Conservation (phyloP, 1,140 invertebrate species). For the Zophobas morio region DNA sequence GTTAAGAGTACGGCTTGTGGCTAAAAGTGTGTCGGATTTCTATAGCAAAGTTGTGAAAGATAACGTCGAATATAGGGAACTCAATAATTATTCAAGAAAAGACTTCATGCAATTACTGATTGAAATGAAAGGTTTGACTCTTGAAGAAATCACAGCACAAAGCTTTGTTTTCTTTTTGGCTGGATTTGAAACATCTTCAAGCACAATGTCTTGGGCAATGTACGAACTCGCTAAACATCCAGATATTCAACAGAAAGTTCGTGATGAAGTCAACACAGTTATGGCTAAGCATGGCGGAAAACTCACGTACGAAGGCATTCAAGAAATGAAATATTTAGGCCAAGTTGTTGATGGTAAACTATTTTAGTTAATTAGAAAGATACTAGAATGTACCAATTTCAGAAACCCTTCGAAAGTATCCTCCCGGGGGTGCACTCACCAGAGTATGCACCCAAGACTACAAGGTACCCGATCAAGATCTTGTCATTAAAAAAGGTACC, state of each 20-base stretch:
- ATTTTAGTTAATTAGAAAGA: neutral
- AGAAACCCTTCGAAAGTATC: no score
- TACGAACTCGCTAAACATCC: slow-evolving; percentile 72
- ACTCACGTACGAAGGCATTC: slow-evolving; percentile 66
- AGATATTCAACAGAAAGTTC: slow-evolving; percentile 73
- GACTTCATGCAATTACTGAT: no score
- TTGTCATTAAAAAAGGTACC: slow-evolving; percentile 67
- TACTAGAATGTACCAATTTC: no score
- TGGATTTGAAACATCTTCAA: slow-evolving; percentile 73
- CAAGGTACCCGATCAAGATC: slow-evolving; percentile 66
- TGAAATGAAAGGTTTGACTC: no score
- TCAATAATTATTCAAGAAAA: no score
- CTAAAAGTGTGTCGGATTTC: no score
- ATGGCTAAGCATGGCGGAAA: slow-evolving; percentile 41
- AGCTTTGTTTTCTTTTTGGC: no score
- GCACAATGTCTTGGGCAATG: slow-evolving; percentile 69
- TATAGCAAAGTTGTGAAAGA: no score
- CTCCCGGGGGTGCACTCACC: neutral
- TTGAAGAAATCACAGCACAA: no score
- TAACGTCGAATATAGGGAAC: no score
- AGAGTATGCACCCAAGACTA: slow-evolving; percentile 64
- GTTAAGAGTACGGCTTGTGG: no score
- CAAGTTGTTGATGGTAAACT: slow-evolving; percentile 57
- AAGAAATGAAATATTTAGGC: slow-evolving; percentile 68
- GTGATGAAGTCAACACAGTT: slow-evolving; percentile 71